A percentile compares a stretch with the other conserved stretches of the same genome.
Conservation (phyloP, 2,797 vertebrate species). For the Microchirus variegatus region DNA sequence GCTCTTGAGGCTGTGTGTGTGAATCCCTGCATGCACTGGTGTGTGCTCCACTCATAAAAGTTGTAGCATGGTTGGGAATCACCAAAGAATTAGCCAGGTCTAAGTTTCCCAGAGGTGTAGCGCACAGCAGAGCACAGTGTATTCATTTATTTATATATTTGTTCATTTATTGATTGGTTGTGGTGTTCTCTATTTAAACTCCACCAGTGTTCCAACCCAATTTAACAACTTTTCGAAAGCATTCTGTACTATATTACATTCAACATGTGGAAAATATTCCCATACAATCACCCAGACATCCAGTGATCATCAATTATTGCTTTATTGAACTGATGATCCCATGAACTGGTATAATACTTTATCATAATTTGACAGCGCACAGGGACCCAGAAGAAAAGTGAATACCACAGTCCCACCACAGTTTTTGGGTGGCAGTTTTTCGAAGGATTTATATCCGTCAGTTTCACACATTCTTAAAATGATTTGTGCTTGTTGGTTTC, state of each 20-base stretch:
- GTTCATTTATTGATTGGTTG: not conserved
- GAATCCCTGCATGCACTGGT: slow-evolving; percentile 6
- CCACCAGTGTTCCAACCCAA: slow-evolving; percentile 1
- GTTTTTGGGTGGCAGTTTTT: slow-evolving; percentile 19
- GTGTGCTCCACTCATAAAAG: slow-evolving; percentile 14
- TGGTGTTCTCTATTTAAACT: not conserved
- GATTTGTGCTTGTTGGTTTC: no score
- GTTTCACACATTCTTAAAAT: slow-evolving; percentile 10
- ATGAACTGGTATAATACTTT: no score
- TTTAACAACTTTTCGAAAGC: no score
- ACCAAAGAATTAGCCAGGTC: slow-evolving; percentile 10
- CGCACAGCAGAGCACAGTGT: not conserved
- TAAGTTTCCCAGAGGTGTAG: slow-evolving; percentile 25
- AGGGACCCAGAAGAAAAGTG: not conserved
- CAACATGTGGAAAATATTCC: slow-evolving; percentile 3
- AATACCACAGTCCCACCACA: slow-evolving; percentile 4
- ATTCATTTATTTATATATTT: no score
- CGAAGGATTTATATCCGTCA: slow-evolving; percentile 13
- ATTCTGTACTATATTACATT: no score
- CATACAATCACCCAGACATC: no score
- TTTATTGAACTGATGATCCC: no score
- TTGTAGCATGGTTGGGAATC: slow-evolving; percentile 19
- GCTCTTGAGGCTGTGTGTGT: slow-evolving; percentile 2
- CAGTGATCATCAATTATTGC: no score
- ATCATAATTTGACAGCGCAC: no score